Base-by-base conservation (phyloP, 2,113 vertebrate species). In the Diadophis punctatus region DNA sequence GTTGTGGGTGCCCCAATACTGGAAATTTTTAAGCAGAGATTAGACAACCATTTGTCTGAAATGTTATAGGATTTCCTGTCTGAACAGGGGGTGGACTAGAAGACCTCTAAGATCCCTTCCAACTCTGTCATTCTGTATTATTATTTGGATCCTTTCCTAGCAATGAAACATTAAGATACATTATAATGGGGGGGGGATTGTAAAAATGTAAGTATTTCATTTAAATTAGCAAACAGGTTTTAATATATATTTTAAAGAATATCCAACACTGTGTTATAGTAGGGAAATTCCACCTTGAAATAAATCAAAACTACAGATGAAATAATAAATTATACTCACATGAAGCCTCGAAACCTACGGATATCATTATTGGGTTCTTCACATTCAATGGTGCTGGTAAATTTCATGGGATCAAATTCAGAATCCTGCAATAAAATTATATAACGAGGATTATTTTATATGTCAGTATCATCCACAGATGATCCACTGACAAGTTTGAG, bases 321-420 rank as follows among this genome's bases (percentile, higher is more conserved):
- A 93, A 95, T 93, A 25, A 22, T 91, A 94, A 53, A 48, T 27
- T 92, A 95, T 97, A 99, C 99, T 99, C 97, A 99, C 99, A 99
- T 99, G 98, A 98, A 99, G 63, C 99, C 99, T 93, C 97, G 97
- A 96, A 99, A 99, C 93, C 99, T 97, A 96, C 98, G 98, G 95
- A 99, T 97, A 97, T 99, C 98, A 6, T 99, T 99, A 97, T 99
- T 99, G 89, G 99, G 99, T 95, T 99, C 99, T 97, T 99, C 99
- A 52, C 99, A 99, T 96, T 99, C 99, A 90, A 99, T 99, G 1
- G 98, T n/a, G 51, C 98, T 98, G 97, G 98, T 98, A 97, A 99
- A 99, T 93, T 98, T 99, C 93, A 98, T 90, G 0, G 99, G 99
- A 93, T 99, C 98, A 95, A 99, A 99, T 87, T 99, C 99, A 49